Evolutionary conservation across 2,888 invertebrate genomes (phyloP).

Genomic region (Willowsia nigromaculata): DNA sequence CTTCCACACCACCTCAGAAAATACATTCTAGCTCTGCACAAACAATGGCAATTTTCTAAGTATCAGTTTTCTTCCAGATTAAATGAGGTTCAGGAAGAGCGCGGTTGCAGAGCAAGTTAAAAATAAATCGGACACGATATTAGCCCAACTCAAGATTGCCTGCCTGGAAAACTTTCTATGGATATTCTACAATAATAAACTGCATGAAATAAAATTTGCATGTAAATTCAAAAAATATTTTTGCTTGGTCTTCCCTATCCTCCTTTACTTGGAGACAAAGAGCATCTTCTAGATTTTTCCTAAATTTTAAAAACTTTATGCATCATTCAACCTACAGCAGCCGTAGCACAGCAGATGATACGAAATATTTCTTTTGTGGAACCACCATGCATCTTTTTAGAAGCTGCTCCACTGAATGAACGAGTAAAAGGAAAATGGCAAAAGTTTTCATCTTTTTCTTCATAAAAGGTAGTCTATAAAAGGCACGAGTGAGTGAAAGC

Average conservation of each 20-base stretch:
- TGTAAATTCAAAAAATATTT: slow-evolving; percentile 37
- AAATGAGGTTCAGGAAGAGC: neutral
- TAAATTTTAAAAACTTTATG: neutral
- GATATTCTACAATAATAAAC: neutral
- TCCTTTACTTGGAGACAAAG: neutral
- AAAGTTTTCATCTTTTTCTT: slow-evolving; percentile 14
- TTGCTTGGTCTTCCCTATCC: neutral
- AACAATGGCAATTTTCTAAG: too few relatives aligned
- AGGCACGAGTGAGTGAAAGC: neutral
- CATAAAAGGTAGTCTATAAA: slow-evolving; percentile 31
- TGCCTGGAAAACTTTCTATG: neutral
- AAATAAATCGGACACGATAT: neutral
- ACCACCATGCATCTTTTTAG: too few relatives aligned
- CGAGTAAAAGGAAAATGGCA: neutral
- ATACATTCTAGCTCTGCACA: too few relatives aligned
- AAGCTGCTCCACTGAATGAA: neutral
- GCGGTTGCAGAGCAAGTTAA: too few relatives aligned
- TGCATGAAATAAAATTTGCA: slow-evolving; percentile 44
- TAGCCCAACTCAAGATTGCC: too few relatives aligned
- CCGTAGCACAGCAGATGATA: slow-evolving; percentile 43
- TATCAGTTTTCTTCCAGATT: too few relatives aligned
- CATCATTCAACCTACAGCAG: neutral
- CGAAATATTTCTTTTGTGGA: slow-evolving; percentile 22
- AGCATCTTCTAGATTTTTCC: neutral
- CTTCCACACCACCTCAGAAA: neutral